These are phyloP conservation scores for Tholera decimalis DNA, from an alignment of 2,888 invertebrate genomes.

Conservation along the genomic window DNA sequence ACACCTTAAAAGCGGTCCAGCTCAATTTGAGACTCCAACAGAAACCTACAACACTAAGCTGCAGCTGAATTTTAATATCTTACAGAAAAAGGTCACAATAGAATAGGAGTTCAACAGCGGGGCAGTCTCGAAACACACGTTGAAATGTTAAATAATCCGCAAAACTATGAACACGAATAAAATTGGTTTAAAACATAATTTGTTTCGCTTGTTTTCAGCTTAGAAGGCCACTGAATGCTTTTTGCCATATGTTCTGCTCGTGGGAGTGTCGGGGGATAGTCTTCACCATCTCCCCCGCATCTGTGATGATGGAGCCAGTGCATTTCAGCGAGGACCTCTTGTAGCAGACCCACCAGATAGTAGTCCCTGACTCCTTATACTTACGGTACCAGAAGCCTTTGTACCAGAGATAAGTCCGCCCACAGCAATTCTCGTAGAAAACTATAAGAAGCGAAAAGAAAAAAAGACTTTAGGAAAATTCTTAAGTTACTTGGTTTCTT, in stretches of 20 bases:
- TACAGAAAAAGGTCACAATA: neutral
- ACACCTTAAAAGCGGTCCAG: neutral
- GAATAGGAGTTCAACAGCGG: neutral
- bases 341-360: conserved; percentile 73
- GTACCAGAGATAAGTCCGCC: conserved; percentile 62
- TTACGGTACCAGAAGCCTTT: conserved; percentile 67
- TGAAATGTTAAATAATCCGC: conserved; percentile 17
- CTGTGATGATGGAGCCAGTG: conserved; percentile 67
- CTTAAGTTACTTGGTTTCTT: too few relatives aligned
- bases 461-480: neutral
- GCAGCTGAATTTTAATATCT: too few relatives aligned
- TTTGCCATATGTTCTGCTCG: conserved; percentile 60
- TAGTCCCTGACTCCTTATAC: conserved; percentile 61
- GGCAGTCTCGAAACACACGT: neutral
- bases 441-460: conserved; percentile 44
- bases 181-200: conserved; percentile 2
- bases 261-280: conserved; percentile 65
- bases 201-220: conserved; percentile 34
- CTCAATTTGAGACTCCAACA: neutral
- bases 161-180: conserved; percentile 3
- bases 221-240: conserved; percentile 54
- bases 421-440: conserved; percentile 62
- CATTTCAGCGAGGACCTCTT: conserved; percentile 68
- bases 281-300: conserved; percentile 61
- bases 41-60: neutral